Evolutionary conservation across 2,888 invertebrate genomes (phyloP).

Genomic region (Platycheirus rosarum): DNA sequence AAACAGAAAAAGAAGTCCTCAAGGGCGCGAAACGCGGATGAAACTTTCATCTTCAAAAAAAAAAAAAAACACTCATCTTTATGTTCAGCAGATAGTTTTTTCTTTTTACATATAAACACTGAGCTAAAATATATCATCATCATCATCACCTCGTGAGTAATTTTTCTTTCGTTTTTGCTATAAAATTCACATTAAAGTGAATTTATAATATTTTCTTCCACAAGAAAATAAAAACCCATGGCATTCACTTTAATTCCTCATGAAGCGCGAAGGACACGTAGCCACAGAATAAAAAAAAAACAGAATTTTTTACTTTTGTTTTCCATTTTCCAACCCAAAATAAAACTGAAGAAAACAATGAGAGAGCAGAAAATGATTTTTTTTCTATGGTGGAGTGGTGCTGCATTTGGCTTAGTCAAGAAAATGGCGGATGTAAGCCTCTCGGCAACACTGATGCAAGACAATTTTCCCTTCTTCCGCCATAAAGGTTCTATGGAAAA

Average conservation of each 20-base stretch:
- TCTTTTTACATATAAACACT: too few relatives aligned
- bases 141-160: too few relatives aligned
- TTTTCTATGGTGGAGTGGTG: slow-evolving; percentile 12
- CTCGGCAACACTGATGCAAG: slow-evolving; percentile 54
- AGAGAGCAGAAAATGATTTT: not conserved
- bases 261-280: slow-evolving; percentile 7
- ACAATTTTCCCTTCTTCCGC: slow-evolving; percentile 58
- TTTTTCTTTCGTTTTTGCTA: too few relatives aligned
- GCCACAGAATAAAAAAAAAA: slow-evolving; percentile 21
- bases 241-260: slow-evolving; percentile 12
- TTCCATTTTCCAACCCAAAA: not conserved
- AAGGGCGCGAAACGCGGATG: too few relatives aligned
- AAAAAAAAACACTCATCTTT: too few relatives aligned
- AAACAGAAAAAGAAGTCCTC: too few relatives aligned
- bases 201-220: too few relatives aligned
- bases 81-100: too few relatives aligned
- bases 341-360: slow-evolving; percentile 21
- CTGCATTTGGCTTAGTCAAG: slow-evolving; percentile 37
- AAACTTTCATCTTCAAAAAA: too few relatives aligned
- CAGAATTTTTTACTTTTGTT: slow-evolving; percentile 4
- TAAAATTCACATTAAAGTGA: too few relatives aligned
- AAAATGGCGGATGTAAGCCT: slow-evolving; percentile 56
- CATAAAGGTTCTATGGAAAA: slow-evolving; percentile 50
- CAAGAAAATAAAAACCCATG: not conserved
- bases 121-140: too few relatives aligned